These are phyloP conservation scores for Tolmerus cingulatus DNA, from an alignment of 2,888 invertebrate species.

Conservation along the genomic window DNA sequence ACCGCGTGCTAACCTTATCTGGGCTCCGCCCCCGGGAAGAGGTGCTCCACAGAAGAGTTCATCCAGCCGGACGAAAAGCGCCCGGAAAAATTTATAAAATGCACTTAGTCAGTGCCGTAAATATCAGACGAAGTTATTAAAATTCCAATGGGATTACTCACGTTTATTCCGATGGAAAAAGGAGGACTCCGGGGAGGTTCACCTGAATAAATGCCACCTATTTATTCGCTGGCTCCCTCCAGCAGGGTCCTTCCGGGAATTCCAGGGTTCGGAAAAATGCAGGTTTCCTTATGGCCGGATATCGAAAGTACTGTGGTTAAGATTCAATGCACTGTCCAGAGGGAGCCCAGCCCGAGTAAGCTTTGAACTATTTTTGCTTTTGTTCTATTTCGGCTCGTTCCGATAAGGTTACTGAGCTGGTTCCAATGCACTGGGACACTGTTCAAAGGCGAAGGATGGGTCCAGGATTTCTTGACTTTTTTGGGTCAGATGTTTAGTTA, in stretches of 20 bases:
- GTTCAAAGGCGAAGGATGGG: neutral
- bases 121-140: conserved; percentile 43
- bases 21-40: neutral
- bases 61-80: neutral
- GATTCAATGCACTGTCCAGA: neutral
- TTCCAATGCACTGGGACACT: neutral
- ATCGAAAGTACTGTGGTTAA: neutral
- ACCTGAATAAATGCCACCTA: conserved; percentile 22
- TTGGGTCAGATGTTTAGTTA: neutral
- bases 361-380: neutral
- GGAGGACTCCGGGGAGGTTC: neutral
- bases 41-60: neutral
- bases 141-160: conserved; percentile 46
- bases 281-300: neutral
- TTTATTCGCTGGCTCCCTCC: neutral
- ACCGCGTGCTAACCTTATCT: neutral
- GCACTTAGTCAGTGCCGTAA: conserved; percentile 19
- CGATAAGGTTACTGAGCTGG: neutral
- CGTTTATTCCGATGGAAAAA: conserved; percentile 38
- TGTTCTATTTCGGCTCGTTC: neutral
- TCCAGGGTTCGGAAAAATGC: neutral
- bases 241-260: neutral
- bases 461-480: neutral
- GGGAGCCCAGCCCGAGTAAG: neutral
- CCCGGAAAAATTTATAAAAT: conserved; percentile 9